phyloP scores from a whole-genome alignment of 1,140 invertebrate species.

The Zaprionus kolodkinae region DNA sequence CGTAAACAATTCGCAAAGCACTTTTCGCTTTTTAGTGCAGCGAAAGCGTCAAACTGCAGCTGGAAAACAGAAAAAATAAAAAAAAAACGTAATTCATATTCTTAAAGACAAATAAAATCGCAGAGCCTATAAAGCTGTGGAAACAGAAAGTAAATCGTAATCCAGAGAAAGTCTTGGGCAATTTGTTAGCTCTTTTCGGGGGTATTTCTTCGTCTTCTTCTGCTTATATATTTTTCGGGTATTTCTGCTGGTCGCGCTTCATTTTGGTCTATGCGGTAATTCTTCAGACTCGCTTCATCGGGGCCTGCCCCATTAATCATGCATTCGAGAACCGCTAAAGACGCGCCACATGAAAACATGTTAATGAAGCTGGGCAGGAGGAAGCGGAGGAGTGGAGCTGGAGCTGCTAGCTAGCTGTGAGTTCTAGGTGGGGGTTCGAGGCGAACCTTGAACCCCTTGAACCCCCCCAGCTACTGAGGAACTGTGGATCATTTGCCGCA shows the following conservation, averaged over 20 bases:
- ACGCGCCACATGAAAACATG: conserved; percentile 35
- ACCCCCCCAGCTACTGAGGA: neutral
- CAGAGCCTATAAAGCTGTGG: conserved; percentile 60
- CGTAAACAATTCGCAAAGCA: conserved; percentile 28
- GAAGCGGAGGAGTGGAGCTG: neutral
- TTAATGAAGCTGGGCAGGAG: conserved; percentile 60
- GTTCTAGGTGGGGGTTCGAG: neutral
- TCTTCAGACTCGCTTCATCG: conserved; percentile 12
- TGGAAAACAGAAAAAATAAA: conserved; percentile 30
- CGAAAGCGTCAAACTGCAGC: conserved; percentile 68
- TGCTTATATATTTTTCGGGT: conserved; percentile 4
- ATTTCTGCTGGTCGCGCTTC: conserved; percentile 27
- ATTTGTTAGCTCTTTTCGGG: conserved; percentile 24
- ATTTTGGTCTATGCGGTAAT: conserved; percentile 75
- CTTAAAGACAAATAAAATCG: conserved; percentile 58
- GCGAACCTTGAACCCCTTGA: conserved; percentile 3
- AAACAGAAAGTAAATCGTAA: conserved; percentile 81
- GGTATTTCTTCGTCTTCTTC: conserved; percentile 2
- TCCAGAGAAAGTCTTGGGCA: conserved; percentile 68
- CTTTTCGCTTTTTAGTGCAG: conserved; percentile 59
- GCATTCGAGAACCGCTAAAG: conserved; percentile 55
- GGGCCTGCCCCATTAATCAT: conserved; percentile 67
- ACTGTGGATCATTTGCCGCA: neutral
- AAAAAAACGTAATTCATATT: conserved; percentile 54
- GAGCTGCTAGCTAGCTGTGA: neutral